phyloP scores from a whole-genome alignment of 2,888 invertebrate genomes.

The Drosophila merina region DNA sequence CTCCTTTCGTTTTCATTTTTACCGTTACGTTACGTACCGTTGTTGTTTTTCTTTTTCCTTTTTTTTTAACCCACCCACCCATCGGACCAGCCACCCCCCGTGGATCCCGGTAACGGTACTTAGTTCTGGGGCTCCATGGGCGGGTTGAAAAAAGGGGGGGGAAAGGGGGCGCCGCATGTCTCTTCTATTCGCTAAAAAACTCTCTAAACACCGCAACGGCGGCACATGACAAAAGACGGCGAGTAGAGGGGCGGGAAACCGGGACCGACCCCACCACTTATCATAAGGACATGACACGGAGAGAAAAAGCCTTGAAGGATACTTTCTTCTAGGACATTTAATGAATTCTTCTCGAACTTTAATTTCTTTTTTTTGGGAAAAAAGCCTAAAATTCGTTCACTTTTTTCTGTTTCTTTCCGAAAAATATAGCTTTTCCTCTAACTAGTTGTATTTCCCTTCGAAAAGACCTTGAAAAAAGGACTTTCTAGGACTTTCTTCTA shows the following conservation, averaged over 20 bases:
- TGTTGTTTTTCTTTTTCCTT: slow-evolving; percentile 24
- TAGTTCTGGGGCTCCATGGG: slow-evolving; percentile 66
- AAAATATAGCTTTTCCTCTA: too few relatives aligned
- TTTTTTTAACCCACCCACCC: slow-evolving; percentile 33
- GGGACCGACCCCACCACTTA: slow-evolving; percentile 36
- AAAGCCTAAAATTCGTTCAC: too few relatives aligned
- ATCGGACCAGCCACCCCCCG: neutral
- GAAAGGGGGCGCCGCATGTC: slow-evolving; percentile 51
- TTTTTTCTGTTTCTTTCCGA: too few relatives aligned
- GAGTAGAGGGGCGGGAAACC: slow-evolving; percentile 14
- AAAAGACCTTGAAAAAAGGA: too few relatives aligned
- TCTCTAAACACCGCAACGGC: slow-evolving; percentile 70
- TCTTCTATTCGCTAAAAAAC: slow-evolving; percentile 76
- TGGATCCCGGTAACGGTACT: slow-evolving; percentile 34
- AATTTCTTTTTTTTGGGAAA: too few relatives aligned
- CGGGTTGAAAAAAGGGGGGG: slow-evolving; percentile 4
- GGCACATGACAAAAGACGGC: slow-evolving; percentile 47
- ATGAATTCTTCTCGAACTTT: too few relatives aligned
- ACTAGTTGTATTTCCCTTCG: too few relatives aligned
- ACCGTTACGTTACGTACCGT: slow-evolving; percentile 13
- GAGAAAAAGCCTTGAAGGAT: slow-evolving; percentile 6
- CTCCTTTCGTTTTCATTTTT: slow-evolving; percentile 29
- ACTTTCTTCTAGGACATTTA: too few relatives aligned
- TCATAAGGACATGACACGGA: slow-evolving; percentile 42
- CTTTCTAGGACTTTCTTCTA: too few relatives aligned